Percentiles rank a stretch among this genome's conserved stretches.
phyloP scores from a whole-genome alignment of 2,113 vertebrate species.

The Mohoua ochrocephala region DNA sequence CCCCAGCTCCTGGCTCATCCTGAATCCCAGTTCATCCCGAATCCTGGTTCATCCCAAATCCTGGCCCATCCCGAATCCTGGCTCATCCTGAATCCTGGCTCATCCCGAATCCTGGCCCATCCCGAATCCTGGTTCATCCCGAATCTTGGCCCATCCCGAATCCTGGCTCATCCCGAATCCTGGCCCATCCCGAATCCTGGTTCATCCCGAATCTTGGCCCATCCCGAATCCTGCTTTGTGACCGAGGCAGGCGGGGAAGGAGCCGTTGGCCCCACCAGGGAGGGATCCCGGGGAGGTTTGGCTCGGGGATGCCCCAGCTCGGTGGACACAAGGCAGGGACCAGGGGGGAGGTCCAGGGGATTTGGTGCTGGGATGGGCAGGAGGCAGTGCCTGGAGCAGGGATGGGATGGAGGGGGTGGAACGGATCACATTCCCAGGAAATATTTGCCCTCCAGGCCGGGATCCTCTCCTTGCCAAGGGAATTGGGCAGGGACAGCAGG shows the following conservation, averaged over 20 bases:
- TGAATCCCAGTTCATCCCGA: neutral
- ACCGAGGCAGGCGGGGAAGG: accelerated
- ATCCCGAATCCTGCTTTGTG: neutral
- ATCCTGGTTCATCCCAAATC: neutral
- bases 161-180: no score
- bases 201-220: no score
- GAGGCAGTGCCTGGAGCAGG: neutral
- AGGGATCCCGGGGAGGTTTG: accelerated
- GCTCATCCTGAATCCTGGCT: neutral
- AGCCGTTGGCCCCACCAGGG: accelerated
- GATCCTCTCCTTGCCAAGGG: neutral
- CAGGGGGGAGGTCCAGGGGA: neutral
- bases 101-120: no score
- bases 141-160: no score
- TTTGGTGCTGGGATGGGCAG: neutral
- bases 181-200: no score
- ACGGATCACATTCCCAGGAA: neutral
- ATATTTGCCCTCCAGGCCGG: neutral
- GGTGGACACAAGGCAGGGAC: accelerated
- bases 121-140: no score
- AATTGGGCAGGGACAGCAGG: neutral
- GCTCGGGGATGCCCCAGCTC: neutral
- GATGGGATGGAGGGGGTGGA: neutral
- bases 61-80: neutral
- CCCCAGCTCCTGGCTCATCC: accelerated